A percentile compares a stretch with the other conserved stretches of the same genome.
phyloP scores from a whole-genome alignment of 2,113 vertebrate species.

The Diadophis punctatus region DNA sequence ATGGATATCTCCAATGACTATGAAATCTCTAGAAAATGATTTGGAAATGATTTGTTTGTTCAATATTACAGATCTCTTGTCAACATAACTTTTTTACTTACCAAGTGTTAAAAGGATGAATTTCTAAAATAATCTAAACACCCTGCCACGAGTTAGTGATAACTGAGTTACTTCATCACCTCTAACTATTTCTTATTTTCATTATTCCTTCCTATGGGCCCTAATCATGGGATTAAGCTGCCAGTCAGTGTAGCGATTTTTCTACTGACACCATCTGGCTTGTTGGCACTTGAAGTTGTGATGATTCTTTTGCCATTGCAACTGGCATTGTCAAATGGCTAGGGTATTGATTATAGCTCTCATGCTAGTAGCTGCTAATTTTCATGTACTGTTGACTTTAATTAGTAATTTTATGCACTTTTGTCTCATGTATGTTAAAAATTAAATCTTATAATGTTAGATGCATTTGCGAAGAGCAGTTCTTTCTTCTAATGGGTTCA shows the following conservation, averaged over 20 bases:
- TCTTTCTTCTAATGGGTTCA: neutral
- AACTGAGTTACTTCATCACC: constrained; percentile 74
- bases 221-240: constrained; percentile 74
- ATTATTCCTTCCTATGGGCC: constrained; percentile 75
- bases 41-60: neutral
- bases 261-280: constrained; percentile 79
- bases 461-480: neutral
- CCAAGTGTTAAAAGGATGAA: constrained; percentile 34
- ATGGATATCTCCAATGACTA: neutral
- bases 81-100: constrained; percentile 26
- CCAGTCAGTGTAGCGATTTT: constrained; percentile 77
- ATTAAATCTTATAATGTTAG: neutral
- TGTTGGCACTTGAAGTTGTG: constrained; percentile 72
- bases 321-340: constrained; percentile 69
- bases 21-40: constrained; percentile 16
- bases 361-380: constrained; percentile 50
- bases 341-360: constrained; percentile 53
- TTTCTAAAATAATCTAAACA: constrained; percentile 58
- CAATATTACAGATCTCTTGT: constrained; percentile 5
- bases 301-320: constrained; percentile 68
- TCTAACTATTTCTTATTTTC: constrained; percentile 72
- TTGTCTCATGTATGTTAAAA: neutral
- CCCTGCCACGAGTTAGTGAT: constrained; percentile 61
- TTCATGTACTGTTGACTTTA: constrained; percentile 51
- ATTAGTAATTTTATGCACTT: constrained; percentile 23